Evolutionary conservation across 2,797 vertebrate genomes (phyloP).

Genomic region (Myotis myotis): DNA sequence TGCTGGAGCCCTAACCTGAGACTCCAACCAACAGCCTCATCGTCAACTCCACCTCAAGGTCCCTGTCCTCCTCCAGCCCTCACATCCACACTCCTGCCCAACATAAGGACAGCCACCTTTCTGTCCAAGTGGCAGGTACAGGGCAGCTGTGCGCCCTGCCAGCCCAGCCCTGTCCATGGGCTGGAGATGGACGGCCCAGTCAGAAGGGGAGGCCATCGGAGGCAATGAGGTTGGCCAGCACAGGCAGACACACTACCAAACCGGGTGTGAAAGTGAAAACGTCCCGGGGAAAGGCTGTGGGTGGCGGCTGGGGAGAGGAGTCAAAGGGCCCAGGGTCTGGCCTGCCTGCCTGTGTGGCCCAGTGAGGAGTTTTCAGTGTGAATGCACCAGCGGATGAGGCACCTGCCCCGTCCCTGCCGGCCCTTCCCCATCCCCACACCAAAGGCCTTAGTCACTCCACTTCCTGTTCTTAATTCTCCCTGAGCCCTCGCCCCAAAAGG

Average conservation of each 20-base stretch:
- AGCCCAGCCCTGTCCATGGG: background rate
- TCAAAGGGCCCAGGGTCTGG: background rate
- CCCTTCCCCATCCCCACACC: background rate
- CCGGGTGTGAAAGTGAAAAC: conserved; percentile 1
- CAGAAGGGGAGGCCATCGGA: background rate
- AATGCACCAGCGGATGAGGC: background rate
- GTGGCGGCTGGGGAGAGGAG: background rate
- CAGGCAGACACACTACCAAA: background rate
- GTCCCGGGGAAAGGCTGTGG: background rate
- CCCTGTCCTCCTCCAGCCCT: background rate
- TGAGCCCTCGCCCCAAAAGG: background rate
- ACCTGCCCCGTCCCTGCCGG: background rate
- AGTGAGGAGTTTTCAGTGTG: rapidly evolving
- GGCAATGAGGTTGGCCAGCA: background rate
- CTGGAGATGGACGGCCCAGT: background rate
- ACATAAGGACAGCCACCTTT: background rate
- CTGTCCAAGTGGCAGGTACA: background rate
- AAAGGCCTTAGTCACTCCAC: background rate
- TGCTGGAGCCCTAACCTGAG: background rate
- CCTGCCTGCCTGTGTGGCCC: background rate
- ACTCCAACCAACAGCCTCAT: background rate
- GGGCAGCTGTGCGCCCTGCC: rapidly evolving
- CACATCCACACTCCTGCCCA: background rate
- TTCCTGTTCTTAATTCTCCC: background rate
- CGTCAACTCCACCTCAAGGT: background rate